Conservation (phyloP, 2,797 vertebrate species). For the Megalops cyprinoides region DNA sequence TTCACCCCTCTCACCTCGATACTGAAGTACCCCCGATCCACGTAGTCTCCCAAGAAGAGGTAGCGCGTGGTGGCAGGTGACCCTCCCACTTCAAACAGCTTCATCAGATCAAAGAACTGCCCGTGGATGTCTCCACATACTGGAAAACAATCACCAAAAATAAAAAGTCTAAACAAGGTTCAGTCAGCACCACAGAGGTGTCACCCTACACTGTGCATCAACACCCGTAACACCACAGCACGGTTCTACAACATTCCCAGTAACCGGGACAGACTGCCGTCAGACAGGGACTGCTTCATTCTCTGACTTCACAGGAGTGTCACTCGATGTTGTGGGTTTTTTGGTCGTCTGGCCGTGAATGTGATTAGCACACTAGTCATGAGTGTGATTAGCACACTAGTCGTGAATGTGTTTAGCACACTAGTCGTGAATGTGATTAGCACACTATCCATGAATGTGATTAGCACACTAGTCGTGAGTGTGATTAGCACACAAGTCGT, state of each 20-base stretch:
- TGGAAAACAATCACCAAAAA: constrained; percentile 47
- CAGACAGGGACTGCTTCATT: no score
- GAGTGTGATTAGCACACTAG: no score
- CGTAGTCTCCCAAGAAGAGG: constrained; percentile 83
- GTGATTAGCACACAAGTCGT: no score
- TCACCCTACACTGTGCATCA: background rate
- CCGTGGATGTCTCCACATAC: constrained; percentile 85
- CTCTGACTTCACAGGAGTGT: no score
- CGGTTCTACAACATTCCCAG: no score
- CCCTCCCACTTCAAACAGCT: constrained; percentile 83
- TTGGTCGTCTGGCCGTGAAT: no score
- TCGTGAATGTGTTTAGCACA: constrained; percentile 6
- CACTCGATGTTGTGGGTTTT: no score
- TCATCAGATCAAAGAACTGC: constrained; percentile 86
- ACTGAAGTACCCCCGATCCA: constrained; percentile 85
- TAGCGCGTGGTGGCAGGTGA: constrained; percentile 83
- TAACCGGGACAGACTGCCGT: no score
- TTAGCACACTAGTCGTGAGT: no score
- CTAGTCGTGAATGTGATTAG: no score
- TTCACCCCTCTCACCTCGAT: constrained; percentile 71
- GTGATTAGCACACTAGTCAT: constrained; percentile 17
- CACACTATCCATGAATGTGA: no score
- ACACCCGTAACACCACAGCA: no score
- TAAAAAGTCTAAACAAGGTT: background rate
- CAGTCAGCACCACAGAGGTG: background rate